Evolutionary conservation across 2,888 invertebrate genomes (phyloP), one percentile per base, ranked within the genome.

Genomic region (Ichneumoninae sp.): DNA sequence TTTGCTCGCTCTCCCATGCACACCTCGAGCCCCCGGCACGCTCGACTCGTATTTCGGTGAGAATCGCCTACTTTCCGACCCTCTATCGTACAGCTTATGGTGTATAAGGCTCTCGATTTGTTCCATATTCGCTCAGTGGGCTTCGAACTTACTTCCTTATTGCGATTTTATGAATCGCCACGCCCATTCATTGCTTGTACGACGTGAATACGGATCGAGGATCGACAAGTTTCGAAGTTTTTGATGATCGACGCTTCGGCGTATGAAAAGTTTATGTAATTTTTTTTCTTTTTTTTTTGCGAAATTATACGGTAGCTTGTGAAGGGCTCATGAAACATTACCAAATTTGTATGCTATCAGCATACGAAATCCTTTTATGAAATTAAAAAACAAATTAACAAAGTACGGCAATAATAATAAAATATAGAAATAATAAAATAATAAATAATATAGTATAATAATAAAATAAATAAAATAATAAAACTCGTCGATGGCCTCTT

Each of bases 1-100:
- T 10, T 69, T 47, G 50, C 36, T 71, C 57, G 69, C 50, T n/a
- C n/a, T 54, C 26, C 26, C 44, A 26, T 52, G 52, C 50, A 80
- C 77, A 76, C 60, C 71, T 57, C 76, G 73, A 81, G 69, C 83
- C 66, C 73, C 40, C 44, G 47, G 74, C 78, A 78, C 74, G 69
- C 69, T 83, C 50, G 65, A 70, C 84, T 78, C 77, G 70, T 78
- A 65, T 78, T 84, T 81, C 78, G 70, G 78, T 78, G 78, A 75
- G 84, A 78, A 84, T 81, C 66, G 70, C 60, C 69, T 65, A 26
- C 69, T 84, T 33, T n/a, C 22, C 26, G 65, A 75, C 73, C 69
- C 81, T 79, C 74, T 33, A 65, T 63, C 47, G 26, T 19, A 44
- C 70, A 54, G 47, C 69, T 36, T 81, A 63, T 30, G 47, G 54